Percentiles rank a stretch among this genome's conserved stretches.
These are phyloP conservation scores for Nomia melanderi DNA, from an alignment of 1,140 invertebrate genomes.

Conservation along the genomic window DNA sequence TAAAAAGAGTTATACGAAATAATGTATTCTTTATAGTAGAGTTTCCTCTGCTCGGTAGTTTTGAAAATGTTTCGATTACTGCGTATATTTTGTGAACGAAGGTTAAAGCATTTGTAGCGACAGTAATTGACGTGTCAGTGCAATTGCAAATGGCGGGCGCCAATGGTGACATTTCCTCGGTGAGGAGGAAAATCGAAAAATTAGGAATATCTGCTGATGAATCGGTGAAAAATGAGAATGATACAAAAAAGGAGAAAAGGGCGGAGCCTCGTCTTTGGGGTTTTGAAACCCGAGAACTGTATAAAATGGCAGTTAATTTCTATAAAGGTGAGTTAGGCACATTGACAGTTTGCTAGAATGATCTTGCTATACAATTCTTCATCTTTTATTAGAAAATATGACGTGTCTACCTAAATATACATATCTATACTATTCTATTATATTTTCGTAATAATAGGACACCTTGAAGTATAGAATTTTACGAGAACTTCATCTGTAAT, in stretches of 20 bases:
- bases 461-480: constrained; percentile 2
- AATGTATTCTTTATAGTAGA: not conserved
- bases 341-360: constrained; percentile 29
- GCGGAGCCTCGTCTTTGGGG: constrained; percentile 74
- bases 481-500: not conserved
- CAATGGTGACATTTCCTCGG: constrained; percentile 67
- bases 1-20: not conserved
- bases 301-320: constrained; percentile 91
- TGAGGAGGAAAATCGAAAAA: constrained; percentile 71
- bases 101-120: constrained; percentile 33
- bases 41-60: not conserved
- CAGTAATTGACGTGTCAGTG: constrained; percentile 71
- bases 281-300: constrained; percentile 85
- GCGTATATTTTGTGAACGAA: not conserved
- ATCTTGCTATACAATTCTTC: not conserved
- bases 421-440: not conserved
- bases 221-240: constrained; percentile 41
- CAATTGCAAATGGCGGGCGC: constrained; percentile 74
- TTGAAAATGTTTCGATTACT: not conserved
- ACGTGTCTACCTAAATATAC: not conserved
- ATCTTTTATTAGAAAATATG: not conserved
- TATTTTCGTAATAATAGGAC: not conserved
- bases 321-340: constrained; percentile 89
- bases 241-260: constrained; percentile 33
- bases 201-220: constrained; percentile 62